These are phyloP conservation scores for Euzetes globulus DNA, from an alignment of 2,888 invertebrate species.

Conservation along the genomic window DNA sequence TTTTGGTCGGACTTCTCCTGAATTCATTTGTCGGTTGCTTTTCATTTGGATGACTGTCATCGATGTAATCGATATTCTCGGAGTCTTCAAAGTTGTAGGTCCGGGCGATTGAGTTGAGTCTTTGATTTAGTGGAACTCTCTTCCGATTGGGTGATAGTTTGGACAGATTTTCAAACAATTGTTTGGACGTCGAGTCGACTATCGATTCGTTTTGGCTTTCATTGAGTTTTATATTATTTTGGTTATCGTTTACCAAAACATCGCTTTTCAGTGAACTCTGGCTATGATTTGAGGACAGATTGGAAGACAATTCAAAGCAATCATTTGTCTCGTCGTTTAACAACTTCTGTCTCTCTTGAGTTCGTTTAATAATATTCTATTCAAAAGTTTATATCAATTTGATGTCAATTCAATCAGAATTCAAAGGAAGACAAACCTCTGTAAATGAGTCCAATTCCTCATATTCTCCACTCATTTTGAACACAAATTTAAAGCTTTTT, in stretches of 20 bases:
- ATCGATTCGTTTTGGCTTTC: not conserved
- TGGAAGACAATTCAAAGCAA: not conserved
- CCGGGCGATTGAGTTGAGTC: conserved; percentile 16
- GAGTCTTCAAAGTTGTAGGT: not conserved
- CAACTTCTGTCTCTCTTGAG: not conserved
- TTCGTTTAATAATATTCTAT: not conserved
- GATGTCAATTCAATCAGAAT: not conserved
- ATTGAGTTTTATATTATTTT: not conserved
- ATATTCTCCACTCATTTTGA: not conserved
- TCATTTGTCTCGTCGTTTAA: not conserved
- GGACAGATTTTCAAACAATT: not conserved
- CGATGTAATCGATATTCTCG: not conserved
- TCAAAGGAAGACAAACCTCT: not conserved
- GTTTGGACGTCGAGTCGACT: not conserved
- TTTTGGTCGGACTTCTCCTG: not conserved
- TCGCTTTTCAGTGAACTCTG: not conserved
- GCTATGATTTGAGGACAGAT: not conserved
- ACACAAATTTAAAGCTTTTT: too few species aligned
- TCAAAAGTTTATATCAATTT: not conserved
- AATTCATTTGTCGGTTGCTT: not conserved
- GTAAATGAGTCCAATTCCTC: conserved; percentile 12
- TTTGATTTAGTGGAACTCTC: conserved; percentile 21
- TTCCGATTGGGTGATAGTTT: not conserved
- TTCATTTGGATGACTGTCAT: not conserved
- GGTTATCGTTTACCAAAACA: not conserved